phyloP scores from a whole-genome alignment of 2,797 vertebrate genomes.

The Notolabrus celidotus region DNA sequence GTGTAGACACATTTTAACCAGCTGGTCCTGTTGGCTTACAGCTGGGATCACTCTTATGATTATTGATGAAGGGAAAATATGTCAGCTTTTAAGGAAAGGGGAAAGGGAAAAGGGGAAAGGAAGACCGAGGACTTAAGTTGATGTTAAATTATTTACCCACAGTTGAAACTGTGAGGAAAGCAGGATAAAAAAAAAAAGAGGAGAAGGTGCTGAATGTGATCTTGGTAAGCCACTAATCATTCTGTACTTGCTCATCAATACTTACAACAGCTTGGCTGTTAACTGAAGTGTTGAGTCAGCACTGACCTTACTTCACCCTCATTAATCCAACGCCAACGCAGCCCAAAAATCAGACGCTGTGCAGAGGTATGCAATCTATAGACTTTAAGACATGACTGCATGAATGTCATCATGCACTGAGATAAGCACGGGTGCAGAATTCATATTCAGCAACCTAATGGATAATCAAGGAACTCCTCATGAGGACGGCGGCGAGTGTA shows the following conservation, averaged over 20 bases:
- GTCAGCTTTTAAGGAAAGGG: background rate
- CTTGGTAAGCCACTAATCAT: conserved; percentile 55
- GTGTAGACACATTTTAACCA: conserved; percentile 53
- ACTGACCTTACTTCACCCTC: conserved; percentile 64
- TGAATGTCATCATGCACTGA: background rate
- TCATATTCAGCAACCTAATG: background rate
- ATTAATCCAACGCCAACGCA: conserved; percentile 70
- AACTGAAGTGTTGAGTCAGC: conserved; percentile 62
- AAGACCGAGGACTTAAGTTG: conserved; percentile 9
- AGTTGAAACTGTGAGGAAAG: conserved; percentile 11
- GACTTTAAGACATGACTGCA: conserved; percentile 3
- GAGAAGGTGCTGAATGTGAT: conserved; percentile 26
- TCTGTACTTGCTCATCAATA: conserved; percentile 60
- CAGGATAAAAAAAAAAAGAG: conserved; percentile 17
- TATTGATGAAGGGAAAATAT: conserved; percentile 38
- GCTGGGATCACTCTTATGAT: conserved; percentile 32
- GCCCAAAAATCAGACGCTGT: conserved; percentile 49
- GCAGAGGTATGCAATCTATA: conserved; percentile 5
- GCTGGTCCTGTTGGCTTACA: conserved; percentile 27
- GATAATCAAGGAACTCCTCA: too few species aligned
- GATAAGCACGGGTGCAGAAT: background rate
- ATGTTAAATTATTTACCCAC: conserved; percentile 23
- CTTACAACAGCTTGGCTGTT: conserved; percentile 49
- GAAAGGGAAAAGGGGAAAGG: background rate
- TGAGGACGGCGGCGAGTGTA: too few species aligned